Evolutionary conservation across 2,888 invertebrate genomes (phyloP).

Genomic region (Hydropsyche betteni): DNA sequence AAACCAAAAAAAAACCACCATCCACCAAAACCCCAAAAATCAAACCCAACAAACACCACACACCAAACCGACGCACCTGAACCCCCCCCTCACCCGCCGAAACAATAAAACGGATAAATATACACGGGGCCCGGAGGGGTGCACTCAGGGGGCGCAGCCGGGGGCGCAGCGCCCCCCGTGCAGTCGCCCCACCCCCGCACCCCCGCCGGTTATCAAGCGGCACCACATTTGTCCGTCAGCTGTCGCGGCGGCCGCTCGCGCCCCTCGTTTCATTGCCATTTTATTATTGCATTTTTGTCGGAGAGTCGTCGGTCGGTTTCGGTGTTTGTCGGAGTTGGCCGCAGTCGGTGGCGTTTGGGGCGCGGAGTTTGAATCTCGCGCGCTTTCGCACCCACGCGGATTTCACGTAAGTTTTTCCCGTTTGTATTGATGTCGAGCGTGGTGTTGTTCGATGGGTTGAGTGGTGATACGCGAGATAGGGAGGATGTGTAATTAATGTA

Average conservation of each 20-base stretch:
- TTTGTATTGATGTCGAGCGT: neutral
- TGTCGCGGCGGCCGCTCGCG: slow-evolving; percentile 46
- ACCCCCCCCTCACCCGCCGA: no score
- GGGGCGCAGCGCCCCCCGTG: slow-evolving; percentile 23
- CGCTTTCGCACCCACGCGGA: neutral
- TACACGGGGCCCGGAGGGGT: slow-evolving; percentile 5
- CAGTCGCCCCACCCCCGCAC: slow-evolving; percentile 29
- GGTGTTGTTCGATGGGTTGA: no score
- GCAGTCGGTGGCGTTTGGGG: neutral
- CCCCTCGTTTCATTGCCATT: neutral
- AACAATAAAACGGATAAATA: slow-evolving; percentile 8
- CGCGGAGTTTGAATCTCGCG: slow-evolving; percentile 11
- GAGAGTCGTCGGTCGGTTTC: neutral
- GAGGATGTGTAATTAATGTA: no score
- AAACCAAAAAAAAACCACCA: no score
- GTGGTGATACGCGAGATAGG: no score
- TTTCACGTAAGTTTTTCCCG: slow-evolving; percentile 4
- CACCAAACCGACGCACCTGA: no score
- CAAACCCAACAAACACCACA: no score
- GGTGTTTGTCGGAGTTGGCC: neutral
- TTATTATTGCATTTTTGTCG: neutral
- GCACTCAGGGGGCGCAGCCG: slow-evolving; percentile 37
- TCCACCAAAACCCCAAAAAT: no score
- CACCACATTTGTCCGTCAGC: slow-evolving; percentile 51
- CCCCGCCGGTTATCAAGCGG: slow-evolving; percentile 42